Evolutionary conservation across 2,888 invertebrate species (phyloP).

Genomic region (Sinelater perroti): DNA sequence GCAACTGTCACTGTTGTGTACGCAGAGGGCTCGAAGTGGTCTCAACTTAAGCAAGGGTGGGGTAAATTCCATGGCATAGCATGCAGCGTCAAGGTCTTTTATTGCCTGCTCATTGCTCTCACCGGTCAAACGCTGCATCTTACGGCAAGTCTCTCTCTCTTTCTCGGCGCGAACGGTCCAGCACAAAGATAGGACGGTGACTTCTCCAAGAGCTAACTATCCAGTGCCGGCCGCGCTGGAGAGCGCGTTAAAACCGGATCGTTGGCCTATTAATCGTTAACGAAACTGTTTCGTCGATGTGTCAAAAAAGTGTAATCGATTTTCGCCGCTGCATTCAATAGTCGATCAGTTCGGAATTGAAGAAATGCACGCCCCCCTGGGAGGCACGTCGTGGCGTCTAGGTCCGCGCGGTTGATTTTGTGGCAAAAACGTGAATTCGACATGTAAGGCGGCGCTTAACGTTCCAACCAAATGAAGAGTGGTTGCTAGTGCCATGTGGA

Average conservation of each 20-base stretch:
- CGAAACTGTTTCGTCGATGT: conserved; percentile 1
- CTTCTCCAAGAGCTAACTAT: conserved; percentile 31
- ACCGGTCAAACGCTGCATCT: conserved; percentile 35
- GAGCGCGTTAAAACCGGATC: conserved; percentile 25
- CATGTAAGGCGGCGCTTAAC: conserved; percentile 14
- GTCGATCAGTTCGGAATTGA: neutral
- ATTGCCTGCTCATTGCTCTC: conserved; percentile 36
- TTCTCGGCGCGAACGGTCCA: conserved; percentile 29
- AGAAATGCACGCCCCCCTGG: neutral
- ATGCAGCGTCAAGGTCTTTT: conserved; percentile 37
- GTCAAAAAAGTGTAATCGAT: conserved; percentile 1
- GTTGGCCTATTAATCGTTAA: conserved; percentile 30
- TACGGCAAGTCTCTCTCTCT: conserved; percentile 22
- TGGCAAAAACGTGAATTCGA: conserved; percentile 8
- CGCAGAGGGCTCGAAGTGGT: conserved; percentile 8
- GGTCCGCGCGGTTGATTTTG: neutral
- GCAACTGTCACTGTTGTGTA: neutral
- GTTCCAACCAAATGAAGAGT: conserved; percentile 16
- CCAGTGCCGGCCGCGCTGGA: conserved; percentile 23
- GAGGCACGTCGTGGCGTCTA: neutral
- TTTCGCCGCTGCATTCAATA: neutral
- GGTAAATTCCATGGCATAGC: conserved; percentile 36
- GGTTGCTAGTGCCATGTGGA: conserved; percentile 20
- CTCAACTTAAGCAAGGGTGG: conserved; percentile 27
- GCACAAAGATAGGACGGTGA: conserved; percentile 38